Percentiles rank a stretch among this genome's conserved stretches.
Evolutionary conservation across 2,797 vertebrate species (phyloP).

Genomic region (Crax fasciolata): DNA sequence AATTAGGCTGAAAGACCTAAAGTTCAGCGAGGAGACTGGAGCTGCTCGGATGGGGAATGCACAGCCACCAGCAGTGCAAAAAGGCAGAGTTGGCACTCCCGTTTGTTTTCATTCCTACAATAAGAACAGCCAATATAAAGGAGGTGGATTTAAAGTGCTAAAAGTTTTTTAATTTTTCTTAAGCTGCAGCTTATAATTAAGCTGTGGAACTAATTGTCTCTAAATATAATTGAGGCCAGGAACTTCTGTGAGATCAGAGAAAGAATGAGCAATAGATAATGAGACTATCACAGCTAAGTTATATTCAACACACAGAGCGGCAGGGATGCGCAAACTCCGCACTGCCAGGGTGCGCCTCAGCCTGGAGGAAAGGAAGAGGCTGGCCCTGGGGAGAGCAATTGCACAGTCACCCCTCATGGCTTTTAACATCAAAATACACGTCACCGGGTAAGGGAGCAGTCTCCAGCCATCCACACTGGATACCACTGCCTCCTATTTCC

Average conservation of each 20-base stretch:
- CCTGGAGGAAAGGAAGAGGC: neutral
- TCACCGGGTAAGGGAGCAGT: neutral
- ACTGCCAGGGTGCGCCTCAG: neutral
- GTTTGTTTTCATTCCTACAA: neutral
- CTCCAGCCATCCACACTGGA: neutral
- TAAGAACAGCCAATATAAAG: neutral
- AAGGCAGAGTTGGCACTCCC: neutral
- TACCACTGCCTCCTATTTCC: neutral
- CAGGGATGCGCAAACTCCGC: neutral
- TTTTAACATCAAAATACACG: neutral
- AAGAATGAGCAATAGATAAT: neutral
- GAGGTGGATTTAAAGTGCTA: neutral
- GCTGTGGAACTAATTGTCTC: neutral
- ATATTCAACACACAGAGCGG: neutral
- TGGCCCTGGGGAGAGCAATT: neutral
- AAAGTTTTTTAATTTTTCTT: neutral
- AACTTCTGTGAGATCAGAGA: slow-evolving; percentile 5
- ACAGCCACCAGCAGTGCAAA: neutral
- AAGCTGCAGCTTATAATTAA: slow-evolving; percentile 36
- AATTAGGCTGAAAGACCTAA: neutral
- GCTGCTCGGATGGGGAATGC: neutral
- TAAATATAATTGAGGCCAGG: slow-evolving; percentile 32
- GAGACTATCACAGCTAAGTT: neutral
- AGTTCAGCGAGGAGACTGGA: neutral
- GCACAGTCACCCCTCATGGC: neutral